Evolutionary conservation across 2,888 invertebrate species (phyloP), one percentile per base, ranked within the genome.

Genomic region (Drosophila neotestacea): DNA sequence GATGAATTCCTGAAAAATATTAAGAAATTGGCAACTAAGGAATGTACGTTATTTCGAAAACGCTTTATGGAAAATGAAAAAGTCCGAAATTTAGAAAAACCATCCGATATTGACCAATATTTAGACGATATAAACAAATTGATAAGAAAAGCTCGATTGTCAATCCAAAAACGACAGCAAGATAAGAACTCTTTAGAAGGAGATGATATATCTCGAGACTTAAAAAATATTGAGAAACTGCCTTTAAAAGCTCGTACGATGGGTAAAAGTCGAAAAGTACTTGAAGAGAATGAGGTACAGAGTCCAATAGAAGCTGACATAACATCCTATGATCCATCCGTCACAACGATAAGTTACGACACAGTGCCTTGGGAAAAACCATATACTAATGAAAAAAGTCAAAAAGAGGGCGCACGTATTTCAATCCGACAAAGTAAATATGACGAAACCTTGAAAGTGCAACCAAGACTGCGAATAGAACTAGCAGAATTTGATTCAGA

Each of bases 1-100:
- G 22, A 4, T 4, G 34, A 50, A 34, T 50, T 50, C n/a, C 7
- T 50, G 34, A 16, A 6, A 50, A 50, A 50, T 50, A 36, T 50
- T 5, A 16, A n/a, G 6, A 11, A 11, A 36, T 22, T 50, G 4
- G 34, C 50, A 4, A 22, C 50, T 7, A 36, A 34, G 34, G 34
- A 50, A 4, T 50, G 22, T n/a, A n/a, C 16, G 6, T n/a, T 36
- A 22, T 50, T 34, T 50, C 34, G 22, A 6, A 4, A 50, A 1
- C 6, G 4, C 6, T 50, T 50, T 50, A 6, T 50, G 3, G 22
- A 50, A 22, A 36, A 4, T 1, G 16, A 11, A 7, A 50, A 6
- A 7, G 3, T 34, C 2, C 50, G 11, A n/a, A 11, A 50, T 36
- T 4, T 50, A 4, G 11, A 7, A 22, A 22, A 50, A 22, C 36